Base-by-base conservation (phyloP, 2,888 invertebrate species). In the Sicus ferrugineus region DNA sequence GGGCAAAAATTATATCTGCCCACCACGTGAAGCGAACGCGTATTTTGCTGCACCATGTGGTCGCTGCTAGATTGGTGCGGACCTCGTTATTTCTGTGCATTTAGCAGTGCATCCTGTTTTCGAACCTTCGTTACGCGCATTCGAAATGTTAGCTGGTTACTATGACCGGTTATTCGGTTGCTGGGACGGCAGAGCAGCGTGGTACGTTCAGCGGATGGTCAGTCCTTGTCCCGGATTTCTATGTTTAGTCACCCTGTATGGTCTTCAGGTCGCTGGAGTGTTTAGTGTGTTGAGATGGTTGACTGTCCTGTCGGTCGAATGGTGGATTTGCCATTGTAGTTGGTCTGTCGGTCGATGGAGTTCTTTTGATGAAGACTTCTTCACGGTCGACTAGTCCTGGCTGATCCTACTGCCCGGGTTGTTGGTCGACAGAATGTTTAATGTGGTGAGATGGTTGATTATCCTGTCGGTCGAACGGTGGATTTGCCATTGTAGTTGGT, bases 91-190 rank as follows among this genome's bases (percentile, higher is more conserved):
- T 70, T 71, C 65, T 67, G 72, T 75, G 75, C 76, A 75, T 76
- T 75, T 76, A 75, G 75, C 74, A 75, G 74, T 66, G 70, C 62
- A 71, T 73, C 31, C 64, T 48, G 64, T 64, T 64, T 30, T 50
- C n/a, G n/a, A n/a, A n/a, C 21, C 48, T 31, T 46, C 30, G 67
- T 46, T 67, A 54, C 14, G 65, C 54, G 38, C 16, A 42, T 58
- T 21, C 30, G 46, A 23, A 34, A n/a, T 56, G 26, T 42, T 34
- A 9, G 26, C 63, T 28, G 46, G 19, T 14, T 34, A 3, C n/a
- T n/a, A 46, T n/a, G 19, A 3, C 19, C 3, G 46, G 26, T 30
- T 23, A n/a, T 30, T 21, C 48, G 26, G 48, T 16, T 16, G 38
- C 42, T 21, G 14, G 46, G 42, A 34, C 46, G 31, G 11, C 16